Evolutionary conservation across 2,888 invertebrate genomes (phyloP).

Genomic region (Allygus modestus): DNA sequence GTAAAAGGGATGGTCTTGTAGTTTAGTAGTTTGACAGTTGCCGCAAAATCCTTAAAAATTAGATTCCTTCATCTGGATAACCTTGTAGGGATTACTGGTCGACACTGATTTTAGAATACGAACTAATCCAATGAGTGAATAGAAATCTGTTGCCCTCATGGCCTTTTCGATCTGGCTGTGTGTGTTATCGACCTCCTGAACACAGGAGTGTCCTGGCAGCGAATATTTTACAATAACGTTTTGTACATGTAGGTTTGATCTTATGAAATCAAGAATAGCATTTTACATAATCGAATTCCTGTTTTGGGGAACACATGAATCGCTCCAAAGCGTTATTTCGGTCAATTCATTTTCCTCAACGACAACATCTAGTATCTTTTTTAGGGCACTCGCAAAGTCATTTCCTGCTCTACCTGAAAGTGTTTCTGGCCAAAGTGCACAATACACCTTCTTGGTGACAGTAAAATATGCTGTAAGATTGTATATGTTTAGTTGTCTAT

Average conservation of each 20-base stretch:
- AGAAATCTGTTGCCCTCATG: slow-evolving; percentile 1
- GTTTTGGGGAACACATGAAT: slow-evolving; percentile 51
- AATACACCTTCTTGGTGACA: neutral
- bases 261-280: slow-evolving; percentile 43
- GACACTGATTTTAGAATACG: slow-evolving; percentile 49
- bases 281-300: slow-evolving; percentile 44
- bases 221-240: too few species aligned
- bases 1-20: slow-evolving; percentile 36
- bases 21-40: slow-evolving; percentile 42
- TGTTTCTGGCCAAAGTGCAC: slow-evolving; percentile 40
- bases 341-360: slow-evolving; percentile 40
- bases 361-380: slow-evolving; percentile 42
- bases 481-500: slow-evolving; percentile 45
- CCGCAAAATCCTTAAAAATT: slow-evolving; percentile 34
- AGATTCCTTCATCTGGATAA: slow-evolving; percentile 60
- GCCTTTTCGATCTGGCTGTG: slow-evolving; percentile 39
- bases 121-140: slow-evolving; percentile 51
- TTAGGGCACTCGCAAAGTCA: slow-evolving; percentile 48
- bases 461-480: slow-evolving; percentile 46
- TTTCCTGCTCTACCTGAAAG: slow-evolving; percentile 26
- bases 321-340: slow-evolving; percentile 33
- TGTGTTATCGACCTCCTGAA: slow-evolving; percentile 34
- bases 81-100: slow-evolving; percentile 36
- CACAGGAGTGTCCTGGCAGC: slow-evolving; percentile 51
- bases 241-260: neutral